Evolutionary conservation across 2,888 invertebrate genomes (phyloP).

Genomic region (Trichopoda pennipes): DNA sequence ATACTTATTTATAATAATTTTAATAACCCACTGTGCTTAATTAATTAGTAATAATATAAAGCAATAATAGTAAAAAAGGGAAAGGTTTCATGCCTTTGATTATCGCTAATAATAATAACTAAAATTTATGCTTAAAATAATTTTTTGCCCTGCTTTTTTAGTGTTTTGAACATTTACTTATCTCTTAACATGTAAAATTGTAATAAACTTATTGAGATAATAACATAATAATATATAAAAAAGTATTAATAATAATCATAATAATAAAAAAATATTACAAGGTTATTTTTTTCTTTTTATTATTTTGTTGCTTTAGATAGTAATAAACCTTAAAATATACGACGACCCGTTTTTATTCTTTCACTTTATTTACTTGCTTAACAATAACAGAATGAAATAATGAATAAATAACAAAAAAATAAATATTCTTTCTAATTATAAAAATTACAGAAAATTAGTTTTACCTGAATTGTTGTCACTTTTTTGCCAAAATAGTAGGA

Average conservation of each 20-base stretch:
- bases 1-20: no score
- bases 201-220: background rate
- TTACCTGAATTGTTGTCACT: conserved; percentile 57
- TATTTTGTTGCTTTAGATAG: no score
- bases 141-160: background rate
- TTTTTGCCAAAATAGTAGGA: conserved; percentile 7
- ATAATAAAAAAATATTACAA: no score
- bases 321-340: no score
- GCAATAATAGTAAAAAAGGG: conserved; percentile 2
- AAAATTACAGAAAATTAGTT: background rate
- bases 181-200: background rate
- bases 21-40: conserved; percentile 34
- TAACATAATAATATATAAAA: no score
- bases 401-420: conserved; percentile 1
- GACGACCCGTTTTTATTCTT: no score
- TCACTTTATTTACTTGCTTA: background rate
- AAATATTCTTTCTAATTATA: background rate
- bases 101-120: no score
- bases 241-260: no score
- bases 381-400: background rate
- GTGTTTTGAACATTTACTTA: background rate
- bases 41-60: background rate
- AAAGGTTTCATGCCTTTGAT: conserved; percentile 10
- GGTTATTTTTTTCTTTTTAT: no score
- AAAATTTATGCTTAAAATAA: conserved; percentile 5